Base-by-base conservation (phyloP, 1,140 invertebrate genomes). In the Drosophila baimaii region DNA sequence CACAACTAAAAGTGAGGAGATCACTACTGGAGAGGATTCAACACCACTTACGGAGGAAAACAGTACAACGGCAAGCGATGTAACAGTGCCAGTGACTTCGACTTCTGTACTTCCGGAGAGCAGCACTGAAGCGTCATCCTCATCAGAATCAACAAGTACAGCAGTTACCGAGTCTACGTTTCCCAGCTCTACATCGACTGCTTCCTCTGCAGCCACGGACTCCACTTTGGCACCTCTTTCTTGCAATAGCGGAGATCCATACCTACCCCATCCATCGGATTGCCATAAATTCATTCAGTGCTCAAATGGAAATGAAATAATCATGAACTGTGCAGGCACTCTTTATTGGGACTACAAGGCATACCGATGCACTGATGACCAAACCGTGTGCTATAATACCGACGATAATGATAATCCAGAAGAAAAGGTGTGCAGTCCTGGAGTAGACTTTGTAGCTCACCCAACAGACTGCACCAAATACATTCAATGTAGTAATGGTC, bases 231-330 rank as follows among this genome's bases (percentile, higher is more conserved):
- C 52, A 21, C 61, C 54, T 8, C 29, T 55, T 2, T 68, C 65
- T 8, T 79, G 76, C 23, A 35, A 19, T 5, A 65, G 41, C 25
- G 71, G 58, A 1, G 21, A 33, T 46, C 21, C 19, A 12, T 81
- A 61, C 41, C 29, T 79, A 12, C 70, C 78, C 3, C 31, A 79
- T 52, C 73, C 66, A n/a, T 37, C 54, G 1, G 63, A 81, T 49
- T 81, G 79, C 17, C 61, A 56, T 0, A 66, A 77, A 37, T 81
- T 54, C 41, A 63, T 77, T n/a, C 79, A 77, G 25, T 81, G 79
- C 8, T 43, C 51, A 44, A 58, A 80, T 21, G 63, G 56, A 19
- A 5, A 17, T n/a, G 73, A 61, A 29, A 33, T 31, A 9, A 21
- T 10, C 13, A 44, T 69, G 51, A 2, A 69, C 0, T 77, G 74